phyloP scores from a whole-genome alignment of 2,797 vertebrate genomes.

The Cossypha niveicapilla region DNA sequence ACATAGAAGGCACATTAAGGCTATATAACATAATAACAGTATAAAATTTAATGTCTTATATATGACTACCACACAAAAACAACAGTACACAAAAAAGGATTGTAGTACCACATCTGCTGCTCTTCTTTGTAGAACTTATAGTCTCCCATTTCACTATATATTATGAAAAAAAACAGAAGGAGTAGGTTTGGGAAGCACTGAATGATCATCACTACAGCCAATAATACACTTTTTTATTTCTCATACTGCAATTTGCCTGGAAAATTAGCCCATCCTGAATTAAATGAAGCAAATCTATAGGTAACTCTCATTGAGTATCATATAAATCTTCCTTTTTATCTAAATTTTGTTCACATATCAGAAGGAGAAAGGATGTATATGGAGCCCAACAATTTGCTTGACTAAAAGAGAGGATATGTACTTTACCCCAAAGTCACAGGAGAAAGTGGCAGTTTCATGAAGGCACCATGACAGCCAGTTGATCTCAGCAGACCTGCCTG shows the following conservation, averaged over 20 bases:
- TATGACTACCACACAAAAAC: too few species aligned
- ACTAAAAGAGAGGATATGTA: accelerated
- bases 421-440: background rate
- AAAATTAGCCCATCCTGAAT: background rate
- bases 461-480: background rate
- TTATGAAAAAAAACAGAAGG: too few species aligned
- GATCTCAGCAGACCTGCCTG: background rate
- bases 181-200: too few species aligned
- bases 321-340: background rate
- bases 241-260: background rate
- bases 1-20: too few species aligned
- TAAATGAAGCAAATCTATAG: background rate
- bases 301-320: background rate
- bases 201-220: too few species aligned
- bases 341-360: background rate
- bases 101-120: too few species aligned
- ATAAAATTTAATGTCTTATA: too few species aligned
- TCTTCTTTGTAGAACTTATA: too few species aligned
- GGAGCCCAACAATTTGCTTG: background rate
- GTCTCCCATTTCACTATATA: too few species aligned
- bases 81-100: too few species aligned
- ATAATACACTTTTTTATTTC: too few species aligned
- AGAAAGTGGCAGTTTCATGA: background rate
- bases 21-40: too few species aligned
- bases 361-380: background rate